A percentile compares a stretch with the other conserved stretches of the same genome.
phyloP scores from a whole-genome alignment of 53 echinoderm and acorn worm species.

The Mesocentrotus franciscanus region DNA sequence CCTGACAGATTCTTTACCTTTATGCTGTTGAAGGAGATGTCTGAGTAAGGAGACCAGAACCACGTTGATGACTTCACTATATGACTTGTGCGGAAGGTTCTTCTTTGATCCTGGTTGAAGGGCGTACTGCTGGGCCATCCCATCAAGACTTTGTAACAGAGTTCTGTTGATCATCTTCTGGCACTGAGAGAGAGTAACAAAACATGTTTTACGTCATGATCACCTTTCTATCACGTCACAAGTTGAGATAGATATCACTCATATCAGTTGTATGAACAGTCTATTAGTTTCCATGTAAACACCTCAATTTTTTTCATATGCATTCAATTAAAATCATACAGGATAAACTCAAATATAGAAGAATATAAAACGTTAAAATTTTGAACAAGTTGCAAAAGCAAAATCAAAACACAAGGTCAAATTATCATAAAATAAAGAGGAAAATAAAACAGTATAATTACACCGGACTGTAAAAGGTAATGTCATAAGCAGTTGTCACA shows the following conservation, averaged over 20 bases:
- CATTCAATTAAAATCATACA: background rate
- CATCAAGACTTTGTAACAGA: constrained; percentile 77
- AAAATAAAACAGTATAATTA: background rate
- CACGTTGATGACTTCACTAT: constrained; percentile 83
- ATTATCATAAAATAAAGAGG: background rate
- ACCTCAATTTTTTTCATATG: background rate
- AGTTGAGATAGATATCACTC: background rate
- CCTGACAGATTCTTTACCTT: constrained; percentile 60
- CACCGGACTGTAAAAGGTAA: too few relatives aligned
- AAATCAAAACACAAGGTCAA: background rate
- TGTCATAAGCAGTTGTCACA: too few relatives aligned
- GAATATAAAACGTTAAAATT: background rate
- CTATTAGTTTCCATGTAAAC: background rate
- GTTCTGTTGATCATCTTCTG: constrained; percentile 77
- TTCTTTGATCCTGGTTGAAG: constrained; percentile 72
- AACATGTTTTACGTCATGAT: background rate
- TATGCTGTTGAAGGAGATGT: constrained; percentile 86
- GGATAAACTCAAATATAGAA: background rate
- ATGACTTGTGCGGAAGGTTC: constrained; percentile 85
- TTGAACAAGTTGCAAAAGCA: background rate
- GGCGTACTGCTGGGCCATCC: constrained; percentile 73
- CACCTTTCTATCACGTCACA: background rate
- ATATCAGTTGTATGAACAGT: background rate
- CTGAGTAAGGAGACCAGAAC: constrained; percentile 79
- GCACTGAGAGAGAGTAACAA: constrained; percentile 1